phyloP scores from a whole-genome alignment of 2,113 vertebrate genomes.

The Pavo muticus region DNA sequence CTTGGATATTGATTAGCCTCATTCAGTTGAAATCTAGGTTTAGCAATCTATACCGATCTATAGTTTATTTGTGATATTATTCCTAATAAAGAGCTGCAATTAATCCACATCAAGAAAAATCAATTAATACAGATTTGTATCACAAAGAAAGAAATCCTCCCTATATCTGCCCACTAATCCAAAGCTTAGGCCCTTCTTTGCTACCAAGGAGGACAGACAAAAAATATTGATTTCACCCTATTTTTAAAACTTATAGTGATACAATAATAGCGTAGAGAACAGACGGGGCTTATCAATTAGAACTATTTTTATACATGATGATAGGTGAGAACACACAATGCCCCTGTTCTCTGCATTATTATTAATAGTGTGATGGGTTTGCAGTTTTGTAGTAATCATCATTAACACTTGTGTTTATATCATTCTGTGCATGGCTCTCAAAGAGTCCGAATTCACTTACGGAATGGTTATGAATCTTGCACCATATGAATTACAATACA shows the following conservation, averaged over 20 bases:
- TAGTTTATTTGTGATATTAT: conserved; percentile 71
- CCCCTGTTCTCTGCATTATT: conserved; percentile 19
- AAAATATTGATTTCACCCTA: conserved; percentile 72
- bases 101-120: conserved; percentile 76
- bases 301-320: conserved; percentile 35
- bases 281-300: conserved; percentile 67
- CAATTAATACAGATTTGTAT: conserved; percentile 78
- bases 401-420: neutral
- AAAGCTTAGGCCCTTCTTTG: conserved; percentile 58
- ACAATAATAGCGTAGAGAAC: conserved; percentile 40
- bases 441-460: neutral
- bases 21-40: conserved; percentile 67
- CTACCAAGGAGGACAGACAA: conserved; percentile 51
- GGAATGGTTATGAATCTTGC: neutral
- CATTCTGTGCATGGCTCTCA: neutral
- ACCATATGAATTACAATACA: neutral
- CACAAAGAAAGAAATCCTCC: conserved; percentile 76
- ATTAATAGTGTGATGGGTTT: neutral
- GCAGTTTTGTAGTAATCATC: neutral
- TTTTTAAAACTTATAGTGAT: conserved; percentile 62
- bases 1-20: conserved; percentile 74
- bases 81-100: conserved; percentile 73
- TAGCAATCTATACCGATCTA: conserved; percentile 66
- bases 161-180: conserved; percentile 66
- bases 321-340: neutral